Evolutionary conservation across 2,888 invertebrate species (phyloP), one percentile per base, ranked within the genome.

Genomic region (Strigamia maritima): DNA sequence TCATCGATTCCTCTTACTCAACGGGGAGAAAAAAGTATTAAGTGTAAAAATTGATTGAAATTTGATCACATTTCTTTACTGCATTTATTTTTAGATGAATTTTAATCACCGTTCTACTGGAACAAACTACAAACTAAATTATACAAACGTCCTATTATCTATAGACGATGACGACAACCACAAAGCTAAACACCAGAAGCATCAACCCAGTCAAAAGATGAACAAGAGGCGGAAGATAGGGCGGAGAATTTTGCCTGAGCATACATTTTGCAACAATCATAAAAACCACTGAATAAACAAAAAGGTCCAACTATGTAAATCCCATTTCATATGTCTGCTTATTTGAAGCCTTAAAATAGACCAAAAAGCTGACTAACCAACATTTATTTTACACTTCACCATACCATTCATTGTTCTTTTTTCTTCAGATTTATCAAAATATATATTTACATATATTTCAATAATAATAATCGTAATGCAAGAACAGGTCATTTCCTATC

Each of bases 101-200:
- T 49, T 24, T 38, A 31, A 54, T 77, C 60, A 70, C 28, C 70
- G 26, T 78, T 78, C 78, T 70, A 70, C 38, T 78, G 70, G 38
- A 31, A 31, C 70, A 24, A 78, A 40, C 78, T 78, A 78, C 78
- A 65, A 31, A 28, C 77, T 65, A 60, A 78, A 38, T 35, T 70
- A 38, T 78, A 65, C 49, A 49, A 49, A 70, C 78, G 38, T 19
- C 76, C 35, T 77, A 77, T 77, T 77, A 77, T 31, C 76, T 76
- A 76, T 40, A 38, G 38, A 49, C 49, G 49, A 49, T 49, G 31
- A 77, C 38, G 77, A 77, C 77, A 77, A 77, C 49, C 24, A 54
- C 77, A 77, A 49, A 77, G 77, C 77, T 76, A 26, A 26, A 54
- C 44, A 54, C 77, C 77, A 77, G 77, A 77, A 77, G 77, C 77